These are phyloP conservation scores for Gephyroberyx darwinii DNA, from an alignment of 2,797 vertebrate genomes.

Conservation along the genomic window DNA sequence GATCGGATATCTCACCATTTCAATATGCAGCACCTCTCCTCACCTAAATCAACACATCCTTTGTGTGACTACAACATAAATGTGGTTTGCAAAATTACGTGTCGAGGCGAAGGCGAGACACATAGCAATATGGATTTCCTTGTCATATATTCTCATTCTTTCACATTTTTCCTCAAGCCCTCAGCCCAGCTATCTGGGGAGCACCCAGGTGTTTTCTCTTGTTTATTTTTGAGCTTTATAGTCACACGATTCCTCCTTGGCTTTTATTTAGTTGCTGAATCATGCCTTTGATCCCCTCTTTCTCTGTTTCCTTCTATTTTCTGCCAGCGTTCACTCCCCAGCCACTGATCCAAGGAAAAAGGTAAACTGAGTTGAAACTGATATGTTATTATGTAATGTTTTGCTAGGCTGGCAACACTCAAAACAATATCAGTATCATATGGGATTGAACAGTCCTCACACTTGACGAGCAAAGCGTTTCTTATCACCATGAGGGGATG, in stretches of 20 bases:
- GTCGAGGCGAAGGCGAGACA: background rate
- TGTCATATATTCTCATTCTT: no score
- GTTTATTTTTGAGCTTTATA: slow-evolving; percentile 11
- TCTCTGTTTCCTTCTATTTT: slow-evolving; percentile 64
- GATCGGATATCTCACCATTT: background rate
- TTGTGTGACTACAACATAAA: background rate
- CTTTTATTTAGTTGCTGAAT: slow-evolving; percentile 66
- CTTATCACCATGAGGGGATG: slow-evolving; percentile 22
- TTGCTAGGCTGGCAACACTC: slow-evolving; percentile 48
- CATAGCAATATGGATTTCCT: background rate
- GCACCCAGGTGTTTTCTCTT: slow-evolving; percentile 4
- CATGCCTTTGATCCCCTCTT: slow-evolving; percentile 62
- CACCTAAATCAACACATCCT: no score
- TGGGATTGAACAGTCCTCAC: slow-evolving; percentile 33
- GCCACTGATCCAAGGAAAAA: slow-evolving; percentile 53
- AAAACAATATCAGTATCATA: slow-evolving; percentile 53
- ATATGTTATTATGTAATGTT: slow-evolving; percentile 64
- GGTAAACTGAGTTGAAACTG: slow-evolving; percentile 33
- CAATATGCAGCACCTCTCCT: background rate
- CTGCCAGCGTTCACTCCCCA: slow-evolving; percentile 54
- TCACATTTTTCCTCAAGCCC: background rate
- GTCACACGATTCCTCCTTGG: slow-evolving; percentile 50
- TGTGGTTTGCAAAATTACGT: background rate
- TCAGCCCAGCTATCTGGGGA: slow-evolving; percentile 6
- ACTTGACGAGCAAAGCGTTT: slow-evolving; percentile 42